Base-by-base conservation (phyloP, 37 sponge, comb jelly and placozoan species). In the Chondrilla cf. caribensis region DNA sequence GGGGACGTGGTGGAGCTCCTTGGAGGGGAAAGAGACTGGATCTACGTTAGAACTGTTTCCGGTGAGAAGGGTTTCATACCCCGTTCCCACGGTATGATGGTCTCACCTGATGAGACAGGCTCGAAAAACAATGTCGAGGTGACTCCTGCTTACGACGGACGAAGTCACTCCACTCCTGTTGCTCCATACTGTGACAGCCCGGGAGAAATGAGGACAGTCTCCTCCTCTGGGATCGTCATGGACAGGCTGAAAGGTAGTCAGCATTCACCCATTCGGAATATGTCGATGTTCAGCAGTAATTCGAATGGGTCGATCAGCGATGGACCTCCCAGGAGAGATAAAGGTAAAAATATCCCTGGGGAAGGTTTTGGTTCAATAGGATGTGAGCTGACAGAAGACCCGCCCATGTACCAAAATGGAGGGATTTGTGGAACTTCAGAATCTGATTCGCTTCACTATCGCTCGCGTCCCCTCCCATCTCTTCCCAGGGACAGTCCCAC, bases 1-100 rank as follows among this genome's bases (percentile, higher is more conserved):
- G 94, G 94, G 17, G 88, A 90, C 32, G 54, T 84, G 0, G 88
- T 93, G 33, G 85, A 87, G 36, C 70, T 93, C 22, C 40, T 93
- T 18, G 43, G 81, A 14, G 83, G 84, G 21, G 94, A 93, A 7
- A 75, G 67, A 7, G 84, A 90, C 19, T 71, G 85, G 88, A 11
- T 85, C 38, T 71, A 59, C 26, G 91, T 87, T 35, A 64, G 82
- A 47, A 87, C 82, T 62, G 94, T 83, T 39, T n/a, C 81, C 3
- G 88, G 83, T 26, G 67, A 75, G 59, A 81, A 90, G 32, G 94
- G 94, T 2, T 87, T 71, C 18, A 79, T 93, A 0, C 94, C 94
- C 0, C 26, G 54, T 38, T 54, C 68, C 1, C 65, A 90, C 67
- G 85, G 90, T 54, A 58, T 90, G 76, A 43, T 40, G 0, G 21